Evolutionary conservation across 2,888 invertebrate genomes (phyloP).

Genomic region (Philaethria dido): DNA sequence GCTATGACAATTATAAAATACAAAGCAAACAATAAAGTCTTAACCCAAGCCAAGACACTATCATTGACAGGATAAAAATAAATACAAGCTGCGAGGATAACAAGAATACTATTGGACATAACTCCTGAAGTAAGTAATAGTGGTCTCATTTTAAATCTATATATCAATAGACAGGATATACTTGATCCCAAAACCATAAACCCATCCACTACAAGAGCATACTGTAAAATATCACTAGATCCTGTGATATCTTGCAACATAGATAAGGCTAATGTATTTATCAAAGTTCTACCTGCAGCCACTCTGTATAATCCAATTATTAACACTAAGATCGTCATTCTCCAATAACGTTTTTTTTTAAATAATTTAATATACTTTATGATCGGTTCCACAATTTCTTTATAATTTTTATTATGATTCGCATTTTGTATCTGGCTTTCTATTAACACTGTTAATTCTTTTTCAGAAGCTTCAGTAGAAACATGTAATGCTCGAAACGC

Average conservation of each 20-base stretch:
- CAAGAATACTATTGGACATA: slow-evolving; percentile 36
- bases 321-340: slow-evolving; percentile 15
- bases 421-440: slow-evolving; percentile 36
- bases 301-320: slow-evolving; percentile 40
- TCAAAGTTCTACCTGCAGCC: slow-evolving; percentile 37
- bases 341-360: slow-evolving; percentile 37
- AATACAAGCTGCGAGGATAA: slow-evolving; percentile 39
- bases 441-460: slow-evolving; percentile 43
- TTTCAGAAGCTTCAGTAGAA: slow-evolving; percentile 29
- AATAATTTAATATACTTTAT: slow-evolving; percentile 22
- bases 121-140: slow-evolving; percentile 41
- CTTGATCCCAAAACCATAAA: slow-evolving; percentile 41
- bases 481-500: slow-evolving; percentile 46
- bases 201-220: slow-evolving; percentile 42
- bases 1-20: slow-evolving; percentile 47
- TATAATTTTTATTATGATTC: background rate
- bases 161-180: slow-evolving; percentile 39
- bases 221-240: slow-evolving; percentile 41
- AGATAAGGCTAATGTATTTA: slow-evolving; percentile 44
- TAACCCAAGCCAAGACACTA: slow-evolving; percentile 34
- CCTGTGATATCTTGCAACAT: slow-evolving; percentile 46
- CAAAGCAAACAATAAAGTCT: slow-evolving; percentile 40
- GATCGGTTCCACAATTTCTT: background rate
- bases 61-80: slow-evolving; percentile 36
- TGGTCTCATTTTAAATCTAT: slow-evolving; percentile 40